Evolutionary conservation across 2,113 vertebrate species (phyloP).

Genomic region (Candoia aspera): DNA sequence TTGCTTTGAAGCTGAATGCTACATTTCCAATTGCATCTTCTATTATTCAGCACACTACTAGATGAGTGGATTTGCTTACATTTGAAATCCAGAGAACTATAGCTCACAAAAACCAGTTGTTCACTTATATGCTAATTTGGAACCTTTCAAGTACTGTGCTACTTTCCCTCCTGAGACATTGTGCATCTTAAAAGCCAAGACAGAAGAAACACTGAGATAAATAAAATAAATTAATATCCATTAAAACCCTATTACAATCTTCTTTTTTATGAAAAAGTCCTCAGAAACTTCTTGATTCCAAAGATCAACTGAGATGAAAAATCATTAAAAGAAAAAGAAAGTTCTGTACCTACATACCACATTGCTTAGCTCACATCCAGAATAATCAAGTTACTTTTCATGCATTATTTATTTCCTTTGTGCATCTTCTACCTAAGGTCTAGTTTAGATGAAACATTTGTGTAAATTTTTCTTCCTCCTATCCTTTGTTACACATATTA

Average conservation of each 20-base stretch:
- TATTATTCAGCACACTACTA: background rate
- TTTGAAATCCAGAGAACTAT: constrained; percentile 8
- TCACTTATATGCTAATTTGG: constrained; percentile 5
- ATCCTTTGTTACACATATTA: background rate
- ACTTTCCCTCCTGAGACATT: background rate
- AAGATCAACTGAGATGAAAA: constrained; percentile 8
- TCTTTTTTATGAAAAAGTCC: background rate
- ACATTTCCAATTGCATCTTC: background rate
- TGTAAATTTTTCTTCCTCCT: background rate
- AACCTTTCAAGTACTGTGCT: constrained; percentile 3
- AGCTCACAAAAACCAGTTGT: constrained; percentile 3
- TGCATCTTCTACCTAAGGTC: background rate
- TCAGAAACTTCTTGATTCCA: constrained; percentile 8
- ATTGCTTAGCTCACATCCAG: background rate
- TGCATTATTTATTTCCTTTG: background rate
- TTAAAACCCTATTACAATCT: background rate
- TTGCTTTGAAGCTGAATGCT: background rate
- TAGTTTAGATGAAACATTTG: background rate
- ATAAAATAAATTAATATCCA: constrained; percentile 30
- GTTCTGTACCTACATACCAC: background rate
- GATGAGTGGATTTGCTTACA: constrained; percentile 16
- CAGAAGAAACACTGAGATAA: constrained; percentile 13
- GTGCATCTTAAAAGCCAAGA: constrained; percentile 4
- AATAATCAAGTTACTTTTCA: background rate
- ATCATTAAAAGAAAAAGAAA: background rate